These are phyloP conservation scores for Zophobas morio DNA, from an alignment of 1,140 invertebrate species.

Conservation along the genomic window DNA sequence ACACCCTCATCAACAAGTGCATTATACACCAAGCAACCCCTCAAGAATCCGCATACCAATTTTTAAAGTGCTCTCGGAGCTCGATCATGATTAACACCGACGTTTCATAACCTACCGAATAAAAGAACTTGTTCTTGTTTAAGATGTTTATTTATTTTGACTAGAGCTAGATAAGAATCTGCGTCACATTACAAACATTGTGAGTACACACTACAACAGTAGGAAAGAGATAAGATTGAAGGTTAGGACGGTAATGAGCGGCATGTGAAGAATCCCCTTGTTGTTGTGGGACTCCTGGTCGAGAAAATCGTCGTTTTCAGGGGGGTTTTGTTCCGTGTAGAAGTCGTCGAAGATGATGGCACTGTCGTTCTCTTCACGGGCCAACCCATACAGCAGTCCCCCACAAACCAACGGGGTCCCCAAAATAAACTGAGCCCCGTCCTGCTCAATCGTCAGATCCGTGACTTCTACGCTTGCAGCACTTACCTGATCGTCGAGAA, in stretches of 20 bases:
- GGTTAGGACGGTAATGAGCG: neutral
- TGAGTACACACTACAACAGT: neutral
- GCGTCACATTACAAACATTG: constrained; percentile 37
- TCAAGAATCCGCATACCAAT: constrained; percentile 13
- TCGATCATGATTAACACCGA: too few species aligned
- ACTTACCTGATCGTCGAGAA: constrained; percentile 18
- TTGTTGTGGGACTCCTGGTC: neutral
- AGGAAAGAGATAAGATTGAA: neutral
- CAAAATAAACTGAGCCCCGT: constrained; percentile 19
- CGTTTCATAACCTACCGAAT: neutral
- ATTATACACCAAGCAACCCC: neutral
- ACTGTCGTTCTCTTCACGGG: neutral
- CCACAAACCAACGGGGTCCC: constrained; percentile 44
- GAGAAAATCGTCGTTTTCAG: neutral
- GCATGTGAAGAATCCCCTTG: too few species aligned
- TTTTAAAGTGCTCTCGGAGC: constrained; percentile 7
- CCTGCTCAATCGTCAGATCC: neutral
- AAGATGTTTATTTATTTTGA: constrained; percentile 28
- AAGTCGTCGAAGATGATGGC: constrained; percentile 18
- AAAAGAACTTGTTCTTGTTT: neutral
- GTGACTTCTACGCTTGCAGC: constrained; percentile 16
- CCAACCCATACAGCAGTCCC: constrained; percentile 42
- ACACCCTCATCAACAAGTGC: neutral
- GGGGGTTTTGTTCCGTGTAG: neutral
- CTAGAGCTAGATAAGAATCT: constrained; percentile 23